phyloP scores from a whole-genome alignment of 2,113 vertebrate species.

The Nanorana parkeri region DNA sequence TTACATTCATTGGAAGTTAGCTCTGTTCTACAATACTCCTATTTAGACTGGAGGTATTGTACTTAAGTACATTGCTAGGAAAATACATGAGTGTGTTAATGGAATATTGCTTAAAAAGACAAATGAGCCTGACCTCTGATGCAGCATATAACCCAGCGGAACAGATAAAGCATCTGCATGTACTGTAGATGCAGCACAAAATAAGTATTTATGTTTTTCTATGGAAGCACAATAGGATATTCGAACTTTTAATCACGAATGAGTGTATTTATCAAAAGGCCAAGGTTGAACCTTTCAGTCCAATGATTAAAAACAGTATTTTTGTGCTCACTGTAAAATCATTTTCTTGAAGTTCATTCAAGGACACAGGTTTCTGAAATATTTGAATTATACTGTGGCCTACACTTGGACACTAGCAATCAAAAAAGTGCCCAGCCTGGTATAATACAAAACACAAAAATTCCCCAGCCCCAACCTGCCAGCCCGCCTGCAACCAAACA shows the following conservation, averaged over 20 bases:
- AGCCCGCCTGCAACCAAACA: too few species aligned
- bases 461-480: too few species aligned
- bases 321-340: too few species aligned
- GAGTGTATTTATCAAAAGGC: background rate
- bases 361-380: too few species aligned
- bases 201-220: background rate
- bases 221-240: too few species aligned
- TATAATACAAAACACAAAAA: too few species aligned
- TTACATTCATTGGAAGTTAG: constrained; percentile 18
- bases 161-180: background rate
- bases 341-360: too few species aligned
- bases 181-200: background rate
- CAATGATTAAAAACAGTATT: too few species aligned
- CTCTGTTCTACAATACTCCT: constrained; percentile 1
- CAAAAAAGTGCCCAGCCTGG: too few species aligned
- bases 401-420: too few species aligned
- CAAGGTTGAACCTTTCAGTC: background rate
- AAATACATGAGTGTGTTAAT: constrained; percentile 9
- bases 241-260: background rate
- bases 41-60: background rate
- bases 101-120: background rate
- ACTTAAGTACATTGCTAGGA: background rate
- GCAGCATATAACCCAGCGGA: background rate
- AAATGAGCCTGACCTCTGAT: background rate
- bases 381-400: too few species aligned